phyloP scores from a whole-genome alignment of 2,113 vertebrate species.

The Rostratula benghalensis region DNA sequence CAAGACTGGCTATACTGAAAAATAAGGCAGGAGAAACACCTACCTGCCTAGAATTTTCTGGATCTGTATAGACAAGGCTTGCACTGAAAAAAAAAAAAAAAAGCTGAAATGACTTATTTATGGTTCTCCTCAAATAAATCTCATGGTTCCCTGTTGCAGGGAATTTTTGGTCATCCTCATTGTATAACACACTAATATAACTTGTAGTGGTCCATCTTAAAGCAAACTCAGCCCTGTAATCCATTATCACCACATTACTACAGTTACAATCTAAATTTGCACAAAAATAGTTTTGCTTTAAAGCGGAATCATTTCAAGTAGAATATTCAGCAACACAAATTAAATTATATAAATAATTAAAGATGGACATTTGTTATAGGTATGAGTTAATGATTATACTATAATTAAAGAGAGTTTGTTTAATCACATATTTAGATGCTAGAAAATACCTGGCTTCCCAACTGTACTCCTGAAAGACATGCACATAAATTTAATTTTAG shows the following conservation, averaged over 20 bases:
- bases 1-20: neutral
- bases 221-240: neutral
- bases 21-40: neutral
- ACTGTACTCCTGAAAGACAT: neutral
- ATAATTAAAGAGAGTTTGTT: neutral
- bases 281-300: neutral
- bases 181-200: neutral
- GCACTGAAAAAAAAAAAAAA: neutral
- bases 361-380: neutral
- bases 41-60: neutral
- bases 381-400: neutral
- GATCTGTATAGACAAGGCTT: neutral
- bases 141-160: neutral
- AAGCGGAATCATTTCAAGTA: neutral
- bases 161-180: neutral
- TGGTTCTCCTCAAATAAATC: neutral
- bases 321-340: conserved; percentile 28
- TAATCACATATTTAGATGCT: conserved; percentile 23
- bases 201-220: neutral
- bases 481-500: conserved; percentile 23
- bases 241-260: neutral
- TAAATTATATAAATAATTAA: conserved; percentile 38
- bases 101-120: neutral
- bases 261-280: neutral
- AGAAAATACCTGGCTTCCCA: neutral